Conservation (phyloP, 1,140 invertebrate species). For the Magallana angulata region DNA sequence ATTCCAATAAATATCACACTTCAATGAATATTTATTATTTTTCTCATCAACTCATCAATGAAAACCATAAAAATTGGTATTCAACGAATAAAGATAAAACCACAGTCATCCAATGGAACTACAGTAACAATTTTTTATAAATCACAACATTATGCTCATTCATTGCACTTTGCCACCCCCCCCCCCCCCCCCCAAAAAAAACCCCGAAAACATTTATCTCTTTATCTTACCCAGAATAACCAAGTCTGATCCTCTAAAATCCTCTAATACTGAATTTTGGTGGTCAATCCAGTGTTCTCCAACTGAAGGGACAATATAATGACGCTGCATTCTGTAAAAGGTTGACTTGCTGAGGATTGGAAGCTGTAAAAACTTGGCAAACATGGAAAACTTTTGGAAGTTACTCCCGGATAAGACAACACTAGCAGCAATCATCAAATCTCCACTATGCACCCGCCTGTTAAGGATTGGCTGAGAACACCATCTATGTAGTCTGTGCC, state of each 20-base stretch:
- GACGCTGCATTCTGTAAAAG: background rate
- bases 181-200: no score
- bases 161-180: background rate
- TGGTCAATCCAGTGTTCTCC: background rate
- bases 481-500: background rate
- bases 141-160: background rate
- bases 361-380: background rate
- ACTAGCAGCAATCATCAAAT: background rate
- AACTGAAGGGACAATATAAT: background rate
- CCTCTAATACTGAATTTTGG: background rate
- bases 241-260: background rate
- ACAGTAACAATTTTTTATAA: no score
- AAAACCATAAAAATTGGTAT: background rate
- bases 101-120: background rate
- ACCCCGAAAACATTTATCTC: background rate
- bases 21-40: no score
- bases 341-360: background rate
- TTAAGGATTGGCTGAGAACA: constrained; percentile 1
- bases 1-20: no score
- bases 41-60: background rate
- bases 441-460: constrained; percentile 1
- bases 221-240: background rate
- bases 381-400: background rate
- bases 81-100: background rate
- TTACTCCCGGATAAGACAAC: background rate